Evolutionary conservation across 2,797 vertebrate species (phyloP), one percentile per base, ranked within the genome.

Genomic region (Zenarchopterus dispar): DNA sequence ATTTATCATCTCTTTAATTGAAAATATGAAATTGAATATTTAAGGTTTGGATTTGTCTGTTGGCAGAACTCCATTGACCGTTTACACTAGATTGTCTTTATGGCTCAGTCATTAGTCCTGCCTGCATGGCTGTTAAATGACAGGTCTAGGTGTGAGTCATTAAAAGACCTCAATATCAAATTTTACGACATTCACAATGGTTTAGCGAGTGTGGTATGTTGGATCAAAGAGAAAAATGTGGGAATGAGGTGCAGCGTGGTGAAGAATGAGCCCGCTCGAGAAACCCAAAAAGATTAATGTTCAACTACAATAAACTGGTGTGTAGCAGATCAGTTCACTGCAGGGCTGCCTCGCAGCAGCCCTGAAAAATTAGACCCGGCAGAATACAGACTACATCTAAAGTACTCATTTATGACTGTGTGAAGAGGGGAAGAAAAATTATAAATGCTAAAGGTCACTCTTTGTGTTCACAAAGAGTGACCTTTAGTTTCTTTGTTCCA

Each of bases 271-370:
- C 36, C 28, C 17, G 72, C 59, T 59, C 53, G 67, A 47, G 68
- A 58, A 75, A 66, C 62, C 36, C 56, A 19, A 33, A 49, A 41
- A 73, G 82, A 89, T 87, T 86, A 84, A 89, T 88, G 81, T 83
- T 89, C 82, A 85, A 88, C 83, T 53, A 57, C 77, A 81, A 80
- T 79, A 88, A 77, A 84, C 62, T 10, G 39, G 46, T 17, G 63
- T 58, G 78, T 79, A 73, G 68, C 23, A 67, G 55, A 63, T 46
- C 66, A 13, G 51, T 18, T 55, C 33, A 5, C 41, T 17, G 22
- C 16, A 8, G 46, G 60, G 72, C 4, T 45, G 62, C 23, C 33
- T 54, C 44, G 19, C 1, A n/a, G 54, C 47, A 28, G 53, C 53
- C 0, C 23, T 18, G 42, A 43, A 58, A 47, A 78, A 58, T 21